Evolutionary conservation across 2,113 vertebrate species (phyloP), one percentile per base, ranked within the genome.

Genomic region (Hypanus sabinus): DNA sequence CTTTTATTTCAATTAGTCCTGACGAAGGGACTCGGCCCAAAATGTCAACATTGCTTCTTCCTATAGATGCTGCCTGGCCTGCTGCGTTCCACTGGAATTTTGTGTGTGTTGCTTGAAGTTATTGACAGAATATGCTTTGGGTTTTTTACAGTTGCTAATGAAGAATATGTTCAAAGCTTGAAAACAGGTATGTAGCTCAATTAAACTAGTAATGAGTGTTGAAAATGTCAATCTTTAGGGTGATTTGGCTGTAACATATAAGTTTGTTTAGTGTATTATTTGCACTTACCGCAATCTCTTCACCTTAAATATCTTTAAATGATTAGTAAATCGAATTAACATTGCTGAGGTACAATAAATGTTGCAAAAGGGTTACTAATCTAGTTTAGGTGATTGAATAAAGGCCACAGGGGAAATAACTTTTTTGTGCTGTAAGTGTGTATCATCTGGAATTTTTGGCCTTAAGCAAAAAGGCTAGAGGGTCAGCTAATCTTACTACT

Each of bases 71-170:
- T n/a, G n/a, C n/a, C n/a, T n/a, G n/a, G n/a, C n/a, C n/a, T n/a
- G n/a, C n/a, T n/a, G n/a, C n/a, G n/a, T n/a, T n/a, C n/a, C n/a
- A n/a, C n/a, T n/a, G n/a, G n/a, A n/a, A n/a, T n/a, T n/a, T n/a
- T n/a, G n/a, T n/a, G n/a, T n/a, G n/a, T n/a, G n/a, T n/a, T n/a
- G n/a, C n/a, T n/a, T n/a, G n/a, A 65, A 85, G 24, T 85, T 62
- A 92, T 46, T 71, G 70, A 93, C 70, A 46, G 87, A 85, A 5
- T 90, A 33, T 90, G 9, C 55, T 93, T 93, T 93, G 36, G 36
- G 4, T 73, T 22, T 93, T 93, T 93, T 93, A 73, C 91, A 93
- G 91, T 93, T 73, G 36, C 91, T 27, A 30, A 73, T 73, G 65
- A 73, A 30, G 5, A 38, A 93, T 93, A 93, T 55, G 91, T 93